Base-by-base conservation (phyloP, 2,797 vertebrate genomes). In the Poliocrania exsul region DNA sequence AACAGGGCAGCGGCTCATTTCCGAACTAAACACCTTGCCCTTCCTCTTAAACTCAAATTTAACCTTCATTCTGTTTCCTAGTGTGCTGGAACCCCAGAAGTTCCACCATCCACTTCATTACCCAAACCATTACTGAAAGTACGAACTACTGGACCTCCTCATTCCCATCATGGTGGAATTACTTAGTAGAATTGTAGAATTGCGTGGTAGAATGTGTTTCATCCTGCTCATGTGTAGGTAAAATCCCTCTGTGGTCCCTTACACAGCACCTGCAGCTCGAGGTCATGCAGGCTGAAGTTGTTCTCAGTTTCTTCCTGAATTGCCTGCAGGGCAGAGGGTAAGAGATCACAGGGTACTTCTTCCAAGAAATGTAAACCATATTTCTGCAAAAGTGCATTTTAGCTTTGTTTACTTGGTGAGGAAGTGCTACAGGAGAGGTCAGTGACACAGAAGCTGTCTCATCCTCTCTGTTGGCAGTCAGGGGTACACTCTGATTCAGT, bases 111-210 rank as follows among this genome's bases (percentile, higher is more conserved):
- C 19, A 9, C 35, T 69, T 67, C 29, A 67, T 37, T 40, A 61
- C 40, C 31, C 44, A 75, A 85, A 69, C 29, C 38, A 15, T 35
- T 53, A 13, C 50, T 75, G 46, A 53, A 75, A 61, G 44, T 44
- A 9, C 11, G 50, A 44, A 6, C 37, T 51, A 1, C 40, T 35
- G 28, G 9, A 6, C 28, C 31, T 83, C 16, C 67, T 50, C 9
- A 2, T 71, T 67, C 58, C 46, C 26, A 7, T 56, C 64, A 17
- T 0, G 0, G 46, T 10, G 26, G 40, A 67, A 58, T 11, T 75
- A 14, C 49, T 29, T 29, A 8, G 18, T 21, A 50, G 53, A 28
- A 31, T 12, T 47, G 29, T 47, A 28, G 23, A 62, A 72, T 8
- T 42, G 31, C 17, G 23, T 2, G 1, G 37, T 51, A 26, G 15